Conservation (phyloP, 1,140 invertebrate genomes). For the Bombus cullumanus region DNA sequence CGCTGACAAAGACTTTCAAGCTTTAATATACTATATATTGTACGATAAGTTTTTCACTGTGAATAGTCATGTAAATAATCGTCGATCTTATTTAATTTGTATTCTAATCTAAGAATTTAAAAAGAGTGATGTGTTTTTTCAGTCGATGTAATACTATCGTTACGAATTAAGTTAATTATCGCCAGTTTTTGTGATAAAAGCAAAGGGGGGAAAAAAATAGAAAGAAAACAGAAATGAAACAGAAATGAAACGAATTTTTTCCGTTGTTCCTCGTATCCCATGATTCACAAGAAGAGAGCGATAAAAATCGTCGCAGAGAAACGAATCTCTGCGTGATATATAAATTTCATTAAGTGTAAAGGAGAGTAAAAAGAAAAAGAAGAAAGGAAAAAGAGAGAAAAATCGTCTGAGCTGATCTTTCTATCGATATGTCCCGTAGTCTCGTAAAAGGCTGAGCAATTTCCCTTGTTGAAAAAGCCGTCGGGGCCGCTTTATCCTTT, state of each 20-base stretch:
- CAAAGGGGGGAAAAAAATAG: too few relatives aligned
- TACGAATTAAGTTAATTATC: slow-evolving; percentile 67
- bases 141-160: slow-evolving; percentile 52
- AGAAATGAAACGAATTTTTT: slow-evolving; percentile 9
- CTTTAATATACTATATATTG: slow-evolving; percentile 65
- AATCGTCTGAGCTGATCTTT: slow-evolving; percentile 21
- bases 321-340: slow-evolving; percentile 25
- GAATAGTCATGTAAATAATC: slow-evolving; percentile 71
- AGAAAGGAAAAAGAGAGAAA: slow-evolving; percentile 24
- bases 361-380: background rate
- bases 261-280: background rate
- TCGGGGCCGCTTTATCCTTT: slow-evolving; percentile 76
- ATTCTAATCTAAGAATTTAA: slow-evolving; percentile 40
- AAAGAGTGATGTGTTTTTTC: slow-evolving; percentile 48
- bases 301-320: slow-evolving; percentile 50
- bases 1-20: slow-evolving; percentile 65
- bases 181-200: slow-evolving; percentile 76
- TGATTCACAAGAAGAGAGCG: background rate
- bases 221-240: accelerated
- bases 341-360: slow-evolving; percentile 23
- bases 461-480: slow-evolving; percentile 66
- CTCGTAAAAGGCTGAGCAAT: slow-evolving; percentile 64
- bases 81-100: slow-evolving; percentile 63
- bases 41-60: slow-evolving; percentile 42
- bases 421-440: slow-evolving; percentile 46